A percentile compares a stretch with the other conserved stretches of the same genome.
These are phyloP conservation scores for Trochalopteron elliotii DNA, from an alignment of 2,113 vertebrate species.

Conservation along the genomic window DNA sequence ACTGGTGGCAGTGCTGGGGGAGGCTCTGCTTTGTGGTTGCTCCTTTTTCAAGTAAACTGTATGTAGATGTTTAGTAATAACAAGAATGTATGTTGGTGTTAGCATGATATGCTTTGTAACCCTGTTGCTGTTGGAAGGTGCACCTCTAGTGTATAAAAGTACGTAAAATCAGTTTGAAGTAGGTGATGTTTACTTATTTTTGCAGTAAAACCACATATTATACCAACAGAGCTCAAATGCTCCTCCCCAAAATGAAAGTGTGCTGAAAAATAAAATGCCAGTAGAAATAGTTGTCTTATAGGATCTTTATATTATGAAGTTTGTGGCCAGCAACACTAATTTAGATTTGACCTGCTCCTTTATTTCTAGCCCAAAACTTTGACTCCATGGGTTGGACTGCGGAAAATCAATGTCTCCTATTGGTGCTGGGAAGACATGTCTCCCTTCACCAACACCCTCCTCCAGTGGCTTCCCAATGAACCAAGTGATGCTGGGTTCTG, in stretches of 20 bases:
- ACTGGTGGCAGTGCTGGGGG: background rate
- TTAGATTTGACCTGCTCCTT: background rate
- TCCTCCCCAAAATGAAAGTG: background rate
- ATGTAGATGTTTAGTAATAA: background rate
- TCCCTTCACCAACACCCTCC: constrained; percentile 90
- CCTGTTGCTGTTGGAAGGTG: background rate
- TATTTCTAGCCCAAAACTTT: constrained; percentile 81
- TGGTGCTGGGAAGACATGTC: constrained; percentile 99
- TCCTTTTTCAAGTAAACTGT: background rate
- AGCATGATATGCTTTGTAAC: background rate
- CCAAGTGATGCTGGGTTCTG: constrained; percentile 96
- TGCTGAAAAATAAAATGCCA: background rate
- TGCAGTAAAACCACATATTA: background rate
- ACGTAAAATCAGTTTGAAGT: background rate
- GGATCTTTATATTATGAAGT: background rate
- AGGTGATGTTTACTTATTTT: background rate
- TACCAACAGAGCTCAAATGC: background rate
- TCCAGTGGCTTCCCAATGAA: constrained; percentile 90
- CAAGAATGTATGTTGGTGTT: background rate
- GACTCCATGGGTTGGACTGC: constrained; percentile 94
- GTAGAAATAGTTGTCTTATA: background rate
- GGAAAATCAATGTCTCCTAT: constrained; percentile 96
- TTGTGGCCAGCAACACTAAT: background rate
- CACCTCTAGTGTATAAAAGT: background rate
- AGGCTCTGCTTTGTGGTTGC: background rate